A percentile compares a stretch with the other conserved stretches of the same genome.
Conservation (phyloP, 2,797 vertebrate species). For the Pangasius mekongensis region DNA sequence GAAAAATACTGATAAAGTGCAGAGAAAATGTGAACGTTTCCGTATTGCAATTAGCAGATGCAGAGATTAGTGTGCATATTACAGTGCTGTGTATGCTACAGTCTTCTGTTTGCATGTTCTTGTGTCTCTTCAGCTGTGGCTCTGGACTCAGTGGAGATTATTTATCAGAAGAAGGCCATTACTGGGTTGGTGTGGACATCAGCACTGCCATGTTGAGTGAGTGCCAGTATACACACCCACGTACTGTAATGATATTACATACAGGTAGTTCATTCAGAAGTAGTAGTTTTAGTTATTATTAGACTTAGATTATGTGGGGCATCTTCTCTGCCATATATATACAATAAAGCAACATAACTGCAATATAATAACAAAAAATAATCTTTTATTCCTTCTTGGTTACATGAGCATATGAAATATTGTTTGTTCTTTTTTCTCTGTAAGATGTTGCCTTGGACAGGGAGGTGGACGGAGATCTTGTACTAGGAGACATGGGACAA, state of each 20-base stretch:
- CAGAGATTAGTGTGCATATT: neutral
- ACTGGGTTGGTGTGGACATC: constrained; percentile 94
- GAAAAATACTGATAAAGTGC: neutral
- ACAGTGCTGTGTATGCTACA: neutral
- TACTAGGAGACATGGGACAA: constrained; percentile 89
- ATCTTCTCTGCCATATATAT: neutral
- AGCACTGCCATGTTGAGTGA: constrained; percentile 92
- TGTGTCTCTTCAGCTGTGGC: constrained; percentile 80
- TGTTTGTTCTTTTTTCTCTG: neutral
- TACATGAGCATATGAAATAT: neutral
- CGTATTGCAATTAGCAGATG: neutral
- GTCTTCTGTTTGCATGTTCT: neutral
- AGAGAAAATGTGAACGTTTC: neutral
- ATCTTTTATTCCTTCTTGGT: neutral
- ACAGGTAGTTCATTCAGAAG: neutral
- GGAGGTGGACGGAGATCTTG: constrained; percentile 89
- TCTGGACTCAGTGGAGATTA: constrained; percentile 93
- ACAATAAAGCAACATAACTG: neutral
- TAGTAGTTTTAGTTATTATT: neutral
- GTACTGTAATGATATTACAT: neutral
- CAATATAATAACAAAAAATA: neutral
- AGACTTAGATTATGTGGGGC: neutral
- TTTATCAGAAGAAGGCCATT: constrained; percentile 87
- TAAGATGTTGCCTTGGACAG: constrained; percentile 90
- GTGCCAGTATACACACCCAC: constrained; percentile 32